Base-by-base conservation (phyloP, 2,888 invertebrate species). In the Calameuta pallipes region DNA sequence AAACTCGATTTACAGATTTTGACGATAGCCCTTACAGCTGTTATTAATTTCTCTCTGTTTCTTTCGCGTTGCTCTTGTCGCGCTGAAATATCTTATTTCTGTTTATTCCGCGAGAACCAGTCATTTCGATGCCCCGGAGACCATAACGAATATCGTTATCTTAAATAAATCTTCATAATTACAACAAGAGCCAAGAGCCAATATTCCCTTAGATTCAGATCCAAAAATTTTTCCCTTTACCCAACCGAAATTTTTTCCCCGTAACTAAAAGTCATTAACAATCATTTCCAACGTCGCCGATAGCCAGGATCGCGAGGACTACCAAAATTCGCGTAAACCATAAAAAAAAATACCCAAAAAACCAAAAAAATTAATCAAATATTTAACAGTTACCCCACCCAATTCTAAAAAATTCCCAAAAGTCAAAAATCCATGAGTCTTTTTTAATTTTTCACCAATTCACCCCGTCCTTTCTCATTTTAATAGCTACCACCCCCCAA, bases 231-330 rank as follows among this genome's bases (percentile, higher is more conserved):
- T 2, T 15, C 23, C 23, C 6, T 9, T 23, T 9, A 56, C 2
- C 56, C 23, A 56, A 23, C 9, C 23, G 0, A 23, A 23, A 6
- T 1, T 56, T 23, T 9, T 15, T 23, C 15, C 23, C 6, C 23
- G 2, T 56, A 56, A 56, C 9, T 23, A 56, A 56, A 56, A 56
- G 2, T 3, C 9, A 23, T 9, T 56, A 56, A 56, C 23, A 23
- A 23, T 23, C 56, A 23, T 9, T 23, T 23, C 23, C 56, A 56
- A 6, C 1, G 2, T 56, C 23, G 23, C 23, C 56, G 9, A 56
- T 0, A 9, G 1, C 23, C 23, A 6, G 0, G 4, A 23, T 15
- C 23, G 1, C 11, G 3, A 37, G 1, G 4, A 3, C 13, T 23
- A 56, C 23, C 2, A 6, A 56, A 23, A 9, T 56, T 56, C 41